Base-by-base conservation (phyloP, 2,113 vertebrate species). In the Nothocercus julius region DNA sequence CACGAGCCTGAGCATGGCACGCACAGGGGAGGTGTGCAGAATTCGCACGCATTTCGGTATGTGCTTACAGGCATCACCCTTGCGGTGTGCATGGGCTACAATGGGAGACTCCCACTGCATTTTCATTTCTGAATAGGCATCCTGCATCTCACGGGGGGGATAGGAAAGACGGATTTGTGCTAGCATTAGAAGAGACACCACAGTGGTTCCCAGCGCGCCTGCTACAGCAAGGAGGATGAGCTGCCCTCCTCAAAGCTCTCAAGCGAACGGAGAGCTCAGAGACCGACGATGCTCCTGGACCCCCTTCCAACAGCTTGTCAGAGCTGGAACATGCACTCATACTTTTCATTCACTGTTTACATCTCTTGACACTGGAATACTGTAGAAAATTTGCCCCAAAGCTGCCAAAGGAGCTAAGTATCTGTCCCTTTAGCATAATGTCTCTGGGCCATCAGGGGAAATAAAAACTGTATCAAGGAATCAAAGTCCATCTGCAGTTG, bases 181-280 rank as follows among this genome's bases (percentile, higher is more conserved):
- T 49, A 92, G n/a, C 25, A 22, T 66, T 47, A n/a, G 19, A 73
- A 36, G 27, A 73, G 66, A 53, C 16, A 40, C 22, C 30, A 19
- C 24, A 68, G 24, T 0, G 0, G 30, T 54, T 85, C 32, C 59
- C 16, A 56, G 30, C 10, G 12, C 42, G 30, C 44, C 30, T 13
- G 1, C n/a, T 27, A 21, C 67, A 63, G 63, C 58, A 69, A 51
- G 73, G 61, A 15, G 27, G 8, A 24, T 1, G 0, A 2, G 1
- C 79, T 87, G 72, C 67, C 67, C 6, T 56, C 18, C 28, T 82
- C 76, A 40, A 51, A 74, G 15, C 13, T 78, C 45, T 53, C 53
- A 62, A 24, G 27, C 45, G 30, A 61, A 16, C 38, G 59, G 45
- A n/a, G 34, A 5, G 40, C 62, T 77, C 36, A n/a, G 7, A 45